Percentiles rank a stretch among this genome's conserved stretches.
Evolutionary conservation across 2,797 vertebrate species (phyloP).

Genomic region (Enteromius radiatus): DNA sequence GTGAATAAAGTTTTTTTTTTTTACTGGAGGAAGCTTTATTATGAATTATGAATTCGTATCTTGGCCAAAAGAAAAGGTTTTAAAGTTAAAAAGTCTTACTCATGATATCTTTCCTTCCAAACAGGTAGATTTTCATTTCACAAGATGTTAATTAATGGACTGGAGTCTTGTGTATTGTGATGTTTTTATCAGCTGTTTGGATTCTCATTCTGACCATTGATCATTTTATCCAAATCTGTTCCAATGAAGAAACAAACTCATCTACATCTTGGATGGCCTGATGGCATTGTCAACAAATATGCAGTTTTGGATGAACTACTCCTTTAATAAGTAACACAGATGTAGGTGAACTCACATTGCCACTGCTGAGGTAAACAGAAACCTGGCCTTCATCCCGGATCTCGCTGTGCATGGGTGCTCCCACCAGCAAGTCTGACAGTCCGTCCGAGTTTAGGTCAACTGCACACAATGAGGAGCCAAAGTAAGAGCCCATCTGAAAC

Average conservation of each 20-base stretch:
- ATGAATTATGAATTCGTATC: neutral
- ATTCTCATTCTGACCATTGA: neutral
- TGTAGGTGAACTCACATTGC: constrained; percentile 89
- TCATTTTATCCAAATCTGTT: neutral
- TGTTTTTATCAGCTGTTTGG: neutral
- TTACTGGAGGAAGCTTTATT: neutral
- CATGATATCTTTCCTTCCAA: neutral
- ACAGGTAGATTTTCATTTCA: neutral
- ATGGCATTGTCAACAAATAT: neutral
- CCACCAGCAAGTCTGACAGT: constrained; percentile 96
- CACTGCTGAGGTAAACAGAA: constrained; percentile 93
- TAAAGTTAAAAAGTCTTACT: neutral
- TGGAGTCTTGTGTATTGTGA: neutral
- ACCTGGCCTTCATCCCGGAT: constrained; percentile 97
- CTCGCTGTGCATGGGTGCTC: constrained; percentile 96
- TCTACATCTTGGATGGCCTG: neutral
- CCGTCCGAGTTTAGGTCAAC: constrained; percentile 97
- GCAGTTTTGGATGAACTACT: neutral
- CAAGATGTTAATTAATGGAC: neutral
- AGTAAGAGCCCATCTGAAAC: constrained; percentile 99
- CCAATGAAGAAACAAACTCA: neutral
- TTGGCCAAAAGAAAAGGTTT: neutral
- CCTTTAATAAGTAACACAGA: constrained; percentile 13
- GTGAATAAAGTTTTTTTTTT: neutral
- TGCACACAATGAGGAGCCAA: constrained; percentile 99